Conservation (phyloP, 2,797 vertebrate genomes). For the Lacerta viridis region DNA sequence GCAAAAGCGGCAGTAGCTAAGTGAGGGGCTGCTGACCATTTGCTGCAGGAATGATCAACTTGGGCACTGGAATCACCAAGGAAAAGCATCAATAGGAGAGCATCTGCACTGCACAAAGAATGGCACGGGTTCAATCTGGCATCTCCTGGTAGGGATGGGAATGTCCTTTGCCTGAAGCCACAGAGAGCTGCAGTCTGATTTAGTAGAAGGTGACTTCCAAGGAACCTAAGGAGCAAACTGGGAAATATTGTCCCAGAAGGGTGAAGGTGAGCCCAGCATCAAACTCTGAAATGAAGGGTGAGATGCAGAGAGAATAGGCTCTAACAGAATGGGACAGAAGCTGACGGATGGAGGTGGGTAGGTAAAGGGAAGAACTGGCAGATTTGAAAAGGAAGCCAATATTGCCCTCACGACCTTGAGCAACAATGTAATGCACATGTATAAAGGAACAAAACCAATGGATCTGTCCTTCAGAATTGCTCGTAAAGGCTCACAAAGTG, state of each 20-base stretch:
- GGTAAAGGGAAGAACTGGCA: not conserved
- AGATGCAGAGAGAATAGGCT: not conserved
- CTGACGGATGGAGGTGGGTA: not conserved
- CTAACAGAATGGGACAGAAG: not conserved
- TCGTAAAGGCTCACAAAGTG: not conserved
- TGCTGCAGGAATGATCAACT: not conserved
- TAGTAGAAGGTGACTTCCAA: too few species aligned
- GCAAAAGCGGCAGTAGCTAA: not conserved
- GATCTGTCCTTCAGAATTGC: accelerated
- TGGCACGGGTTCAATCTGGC: too few species aligned
- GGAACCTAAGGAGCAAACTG: not conserved
- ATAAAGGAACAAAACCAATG: accelerated
- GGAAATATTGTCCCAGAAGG: not conserved
- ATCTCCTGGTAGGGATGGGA: too few species aligned
- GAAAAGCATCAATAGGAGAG: too few species aligned
- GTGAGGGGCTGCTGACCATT: not conserved
- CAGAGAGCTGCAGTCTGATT: too few species aligned
- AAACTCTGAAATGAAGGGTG: not conserved
- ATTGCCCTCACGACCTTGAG: not conserved
- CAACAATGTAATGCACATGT: not conserved
- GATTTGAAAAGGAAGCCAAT: not conserved
- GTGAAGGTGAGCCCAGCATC: not conserved
- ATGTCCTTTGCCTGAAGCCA: too few species aligned
- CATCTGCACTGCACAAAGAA: too few species aligned
- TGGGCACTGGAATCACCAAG: not conserved